Percentiles rank a stretch among this genome's conserved stretches.
Evolutionary conservation across 2,888 invertebrate genomes (phyloP).

Genomic region (Nomada flava): DNA sequence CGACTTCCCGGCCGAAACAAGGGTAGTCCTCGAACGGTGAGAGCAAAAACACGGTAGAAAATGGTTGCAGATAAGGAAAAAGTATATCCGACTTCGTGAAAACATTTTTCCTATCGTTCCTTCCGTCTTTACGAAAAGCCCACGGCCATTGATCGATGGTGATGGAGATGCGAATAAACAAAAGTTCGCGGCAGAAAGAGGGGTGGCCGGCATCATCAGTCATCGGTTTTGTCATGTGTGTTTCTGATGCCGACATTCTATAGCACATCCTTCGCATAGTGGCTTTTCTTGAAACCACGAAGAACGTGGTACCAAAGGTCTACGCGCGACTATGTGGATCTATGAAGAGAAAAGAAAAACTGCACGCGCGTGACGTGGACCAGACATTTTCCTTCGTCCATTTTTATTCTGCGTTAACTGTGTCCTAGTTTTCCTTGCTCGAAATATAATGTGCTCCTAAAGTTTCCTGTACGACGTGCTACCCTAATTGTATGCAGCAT

Average conservation of each 20-base stretch:
- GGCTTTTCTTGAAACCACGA: conserved; percentile 42
- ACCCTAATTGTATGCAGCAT: no score
- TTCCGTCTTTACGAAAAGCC: conserved; percentile 65
- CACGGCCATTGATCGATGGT: conserved; percentile 75
- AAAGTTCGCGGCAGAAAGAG: conserved; percentile 70
- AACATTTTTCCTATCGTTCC: conserved; percentile 60
- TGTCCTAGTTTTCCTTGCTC: not conserved
- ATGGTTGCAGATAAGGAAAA: conserved; percentile 37
- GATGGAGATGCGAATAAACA: conserved; percentile 76
- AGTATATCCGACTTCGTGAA: conserved; percentile 55
- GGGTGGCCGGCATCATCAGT: conserved; percentile 74
- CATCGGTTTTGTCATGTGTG: conserved; percentile 77
- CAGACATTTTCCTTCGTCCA: conserved; percentile 11
- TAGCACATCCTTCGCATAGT: conserved; percentile 52
- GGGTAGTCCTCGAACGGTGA: not conserved
- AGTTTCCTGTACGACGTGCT: no score
- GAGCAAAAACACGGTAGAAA: conserved; percentile 49
- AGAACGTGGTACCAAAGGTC: conserved; percentile 33
- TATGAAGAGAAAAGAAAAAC: conserved; percentile 47
- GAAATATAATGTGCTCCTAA: no score
- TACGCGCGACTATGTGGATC: conserved; percentile 24
- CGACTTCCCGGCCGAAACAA: not conserved
- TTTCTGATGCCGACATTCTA: conserved; percentile 59
- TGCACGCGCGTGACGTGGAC: not conserved
- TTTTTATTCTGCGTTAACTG: conserved; percentile 19